Percentiles rank a stretch among this genome's conserved stretches.
phyloP scores from a whole-genome alignment of 1,140 invertebrate genomes.

The Magallana angulata region DNA sequence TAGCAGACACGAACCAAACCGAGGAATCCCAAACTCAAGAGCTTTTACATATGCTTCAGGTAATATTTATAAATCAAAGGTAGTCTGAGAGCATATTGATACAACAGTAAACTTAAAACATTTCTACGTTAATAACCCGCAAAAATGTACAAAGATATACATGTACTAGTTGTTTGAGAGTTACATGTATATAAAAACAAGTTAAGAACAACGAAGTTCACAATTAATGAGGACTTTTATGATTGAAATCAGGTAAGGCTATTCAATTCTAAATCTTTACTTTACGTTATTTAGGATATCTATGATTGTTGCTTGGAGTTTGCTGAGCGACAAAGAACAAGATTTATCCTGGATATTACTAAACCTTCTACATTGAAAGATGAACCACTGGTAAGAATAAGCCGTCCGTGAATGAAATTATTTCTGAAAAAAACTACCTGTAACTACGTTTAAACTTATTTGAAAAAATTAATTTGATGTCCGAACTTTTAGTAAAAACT shows the following conservation, averaged over 20 bases:
- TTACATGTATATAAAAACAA: not conserved
- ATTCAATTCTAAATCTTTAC: too few species aligned
- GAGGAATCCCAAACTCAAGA: not conserved
- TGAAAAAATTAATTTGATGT: too few species aligned
- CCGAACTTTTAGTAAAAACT: too few species aligned
- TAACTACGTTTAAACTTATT: too few species aligned
- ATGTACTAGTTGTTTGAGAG: not conserved
- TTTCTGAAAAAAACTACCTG: too few species aligned
- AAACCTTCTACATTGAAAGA: not conserved
- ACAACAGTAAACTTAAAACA: too few species aligned
- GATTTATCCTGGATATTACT: not conserved
- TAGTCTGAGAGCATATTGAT: too few species aligned
- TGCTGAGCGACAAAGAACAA: not conserved
- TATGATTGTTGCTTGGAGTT: not conserved
- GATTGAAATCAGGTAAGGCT: too few species aligned
- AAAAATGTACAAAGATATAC: not conserved
- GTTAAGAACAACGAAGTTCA: not conserved
- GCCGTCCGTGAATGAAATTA: too few species aligned
- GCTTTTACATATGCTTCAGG: constrained; percentile 1
- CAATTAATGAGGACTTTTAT: not conserved
- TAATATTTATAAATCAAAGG: not conserved
- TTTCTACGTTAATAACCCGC: too few species aligned
- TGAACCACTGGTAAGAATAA: not conserved
- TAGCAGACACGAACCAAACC: not conserved
- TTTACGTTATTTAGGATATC: not conserved